Evolutionary conservation across 2,888 invertebrate species (phyloP), one percentile per base, ranked within the genome.

Genomic region (Coleophora flavipennella): DNA sequence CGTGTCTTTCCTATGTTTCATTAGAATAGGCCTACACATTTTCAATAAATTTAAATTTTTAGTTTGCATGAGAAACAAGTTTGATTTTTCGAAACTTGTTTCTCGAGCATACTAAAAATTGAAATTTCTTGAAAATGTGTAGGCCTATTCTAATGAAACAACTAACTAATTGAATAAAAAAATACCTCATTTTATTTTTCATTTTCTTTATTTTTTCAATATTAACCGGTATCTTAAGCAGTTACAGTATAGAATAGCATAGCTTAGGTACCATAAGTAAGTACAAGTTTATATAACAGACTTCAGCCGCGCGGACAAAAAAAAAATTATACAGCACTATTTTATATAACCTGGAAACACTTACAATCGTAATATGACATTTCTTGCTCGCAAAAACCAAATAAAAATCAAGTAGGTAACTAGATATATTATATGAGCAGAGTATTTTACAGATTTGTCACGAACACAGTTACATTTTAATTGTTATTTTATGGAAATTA

Each of bases 211-310:
- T 70, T 74, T 67, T 67, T 77, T 76, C 64, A 75, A 67, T 73
- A 59, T 80, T 81, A 83, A 83, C 74, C 80, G 75, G 71, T 79
- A 67, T 60, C 74, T 76, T 77, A 81, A 81, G 81, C 81, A 67
- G 70, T 66, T 76, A 78, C 63, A 71, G 67, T 75, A 71, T 59
- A 63, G 59, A 46, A 67, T 67, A 77, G 76, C 73, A 50, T 69
- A 75, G 73, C 71, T 46, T 68, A 67, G 60, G 55, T 58, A 53
- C 54, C 53, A 56, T 59, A 20, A 51, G 49, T 59, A 48, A 53
- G 47, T 43, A 43, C 26, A 33, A 29, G 39, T 44, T 41, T 41
- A 44, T 41, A 44, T 33, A 10, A 13, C 38, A 42, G 40, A 38
- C 39, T 39, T 42, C 43, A 45, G 46, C 45, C 49, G 43, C 38